phyloP scores from a whole-genome alignment of 1,140 invertebrate genomes.

The Sminthurides bifidus region DNA sequence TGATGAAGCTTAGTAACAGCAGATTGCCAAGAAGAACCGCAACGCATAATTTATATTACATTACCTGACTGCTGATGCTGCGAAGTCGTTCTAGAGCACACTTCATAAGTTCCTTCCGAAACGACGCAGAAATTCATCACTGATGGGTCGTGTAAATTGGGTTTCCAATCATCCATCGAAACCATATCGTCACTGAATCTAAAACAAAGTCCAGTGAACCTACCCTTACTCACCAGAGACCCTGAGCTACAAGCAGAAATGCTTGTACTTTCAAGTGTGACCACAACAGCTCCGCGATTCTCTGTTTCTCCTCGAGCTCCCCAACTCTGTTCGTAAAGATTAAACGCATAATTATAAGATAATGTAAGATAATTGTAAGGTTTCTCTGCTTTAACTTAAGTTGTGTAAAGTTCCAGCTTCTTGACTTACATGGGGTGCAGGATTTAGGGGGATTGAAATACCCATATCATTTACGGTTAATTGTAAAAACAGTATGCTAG shows the following conservation, averaged over 20 bases:
- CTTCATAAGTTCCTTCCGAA: slow-evolving; percentile 91
- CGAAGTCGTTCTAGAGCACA: slow-evolving; percentile 26
- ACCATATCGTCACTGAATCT: slow-evolving; percentile 95
- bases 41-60: not conserved
- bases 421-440: slow-evolving; percentile 51
- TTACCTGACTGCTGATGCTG: slow-evolving; percentile 27
- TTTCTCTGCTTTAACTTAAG: too few relatives aligned
- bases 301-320: slow-evolving; percentile 48
- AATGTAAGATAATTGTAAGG: too few relatives aligned
- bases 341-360: too few relatives aligned
- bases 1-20: too few relatives aligned
- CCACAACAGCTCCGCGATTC: slow-evolving; percentile 76
- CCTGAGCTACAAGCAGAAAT: slow-evolving; percentile 80
- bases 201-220: slow-evolving; percentile 72
- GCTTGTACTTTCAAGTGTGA: slow-evolving; percentile 86
- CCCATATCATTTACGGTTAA: slow-evolving; percentile 93
- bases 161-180: slow-evolving; percentile 96
- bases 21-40: not conserved
- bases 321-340: slow-evolving; percentile 21
- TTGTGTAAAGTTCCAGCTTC: too few relatives aligned
- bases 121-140: slow-evolving; percentile 94
- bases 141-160: slow-evolving; percentile 62
- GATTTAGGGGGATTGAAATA: slow-evolving; percentile 83
- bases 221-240: slow-evolving; percentile 61
- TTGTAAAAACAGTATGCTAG: slow-evolving; percentile 85